A percentile compares a stretch with the other conserved stretches of the same genome.
Evolutionary conservation across 1,140 invertebrate species (phyloP).

Genomic region (Cotesia glomerata): DNA sequence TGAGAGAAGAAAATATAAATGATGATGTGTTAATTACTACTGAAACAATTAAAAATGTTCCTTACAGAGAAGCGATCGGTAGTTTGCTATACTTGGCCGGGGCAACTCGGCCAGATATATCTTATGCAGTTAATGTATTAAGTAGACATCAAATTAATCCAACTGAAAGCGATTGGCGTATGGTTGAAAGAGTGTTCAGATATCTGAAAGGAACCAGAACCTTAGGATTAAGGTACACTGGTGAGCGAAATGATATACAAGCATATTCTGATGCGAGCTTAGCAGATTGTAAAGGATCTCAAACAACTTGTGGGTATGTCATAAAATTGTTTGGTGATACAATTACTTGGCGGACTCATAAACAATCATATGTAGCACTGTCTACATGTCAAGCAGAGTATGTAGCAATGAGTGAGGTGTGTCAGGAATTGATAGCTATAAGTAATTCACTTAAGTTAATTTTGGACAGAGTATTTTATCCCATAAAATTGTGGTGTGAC

Average conservation of each 20-base stretch:
- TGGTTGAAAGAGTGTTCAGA: conserved; percentile 18
- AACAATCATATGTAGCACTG: conserved; percentile 23
- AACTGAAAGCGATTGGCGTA: neutral
- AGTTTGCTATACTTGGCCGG: conserved; percentile 46
- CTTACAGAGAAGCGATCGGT: conserved; percentile 46
- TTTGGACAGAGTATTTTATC: conserved; percentile 11
- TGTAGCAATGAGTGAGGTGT: conserved; percentile 26
- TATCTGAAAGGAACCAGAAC: conserved; percentile 15
- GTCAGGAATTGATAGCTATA: conserved; percentile 18
- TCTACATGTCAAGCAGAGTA: conserved; percentile 31
- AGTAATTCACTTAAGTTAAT: conserved; percentile 16
- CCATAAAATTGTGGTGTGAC: conserved; percentile 11
- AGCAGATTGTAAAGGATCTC: conserved; percentile 25
- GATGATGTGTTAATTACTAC: neutral
- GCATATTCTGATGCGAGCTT: conserved; percentile 25
- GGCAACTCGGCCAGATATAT: conserved; percentile 49
- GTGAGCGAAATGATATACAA: neutral
- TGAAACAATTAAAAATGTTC: conserved; percentile 15
- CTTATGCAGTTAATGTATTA: conserved; percentile 44
- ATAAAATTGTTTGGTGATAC: conserved; percentile 25
- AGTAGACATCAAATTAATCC: conserved; percentile 40
- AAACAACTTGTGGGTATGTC: conserved; percentile 23
- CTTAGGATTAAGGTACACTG: neutral
- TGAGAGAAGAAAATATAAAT: conserved; percentile 18
- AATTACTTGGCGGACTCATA: conserved; percentile 20